A percentile compares a stretch with the other conserved stretches of the same genome.
Conservation (phyloP, 2,113 vertebrate genomes). For the Rhombomys opimus region DNA sequence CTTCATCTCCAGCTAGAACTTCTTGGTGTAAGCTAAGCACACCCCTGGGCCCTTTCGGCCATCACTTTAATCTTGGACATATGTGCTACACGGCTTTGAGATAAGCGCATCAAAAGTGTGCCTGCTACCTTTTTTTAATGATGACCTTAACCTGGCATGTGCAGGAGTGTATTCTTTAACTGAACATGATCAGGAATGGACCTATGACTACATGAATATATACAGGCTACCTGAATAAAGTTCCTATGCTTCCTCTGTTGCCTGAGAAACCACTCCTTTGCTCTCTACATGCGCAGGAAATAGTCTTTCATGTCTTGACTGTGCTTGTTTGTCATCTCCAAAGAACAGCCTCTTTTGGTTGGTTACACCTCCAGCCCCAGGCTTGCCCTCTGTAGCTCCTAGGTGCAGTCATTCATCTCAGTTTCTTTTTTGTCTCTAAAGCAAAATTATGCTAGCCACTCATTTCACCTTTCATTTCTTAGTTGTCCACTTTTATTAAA, state of each 20-base stretch:
- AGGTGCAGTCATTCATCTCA: not conserved
- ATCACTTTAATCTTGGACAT: not conserved
- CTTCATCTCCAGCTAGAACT: not conserved
- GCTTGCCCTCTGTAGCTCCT: not conserved
- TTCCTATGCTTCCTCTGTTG: not conserved
- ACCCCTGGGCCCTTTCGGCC: too few relatives aligned
- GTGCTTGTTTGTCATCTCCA: not conserved
- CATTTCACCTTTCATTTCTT: not conserved
- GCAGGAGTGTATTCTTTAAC: not conserved
- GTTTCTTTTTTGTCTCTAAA: constrained; percentile 13
- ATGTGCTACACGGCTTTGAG: not conserved
- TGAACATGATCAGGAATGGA: not conserved
- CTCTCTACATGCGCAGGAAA: not conserved
- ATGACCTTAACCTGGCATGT: not conserved
- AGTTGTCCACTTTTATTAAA: constrained; percentile 34
- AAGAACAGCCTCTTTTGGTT: not conserved
- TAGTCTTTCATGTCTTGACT: not conserved
- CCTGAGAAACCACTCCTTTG: not conserved
- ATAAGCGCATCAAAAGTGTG: not conserved
- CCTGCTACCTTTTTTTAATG: not conserved
- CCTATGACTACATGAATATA: not conserved
- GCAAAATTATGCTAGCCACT: not conserved
- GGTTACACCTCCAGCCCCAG: not conserved
- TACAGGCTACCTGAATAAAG: not conserved
- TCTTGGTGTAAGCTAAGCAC: not conserved